Evolutionary conservation across 2,888 invertebrate genomes (phyloP).

Genomic region (Cenopis cana): DNA sequence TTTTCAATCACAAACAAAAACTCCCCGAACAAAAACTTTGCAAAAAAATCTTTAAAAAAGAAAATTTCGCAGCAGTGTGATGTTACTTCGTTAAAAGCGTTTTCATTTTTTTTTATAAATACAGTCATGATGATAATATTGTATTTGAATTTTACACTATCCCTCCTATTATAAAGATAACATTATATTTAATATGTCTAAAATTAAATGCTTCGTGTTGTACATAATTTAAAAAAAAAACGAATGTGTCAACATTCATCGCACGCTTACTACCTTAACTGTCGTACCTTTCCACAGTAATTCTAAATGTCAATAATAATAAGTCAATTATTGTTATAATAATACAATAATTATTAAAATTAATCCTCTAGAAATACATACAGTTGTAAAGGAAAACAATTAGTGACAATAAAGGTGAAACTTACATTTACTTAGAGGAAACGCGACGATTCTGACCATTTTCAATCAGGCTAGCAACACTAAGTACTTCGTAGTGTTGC

Average conservation of each 20-base stretch:
- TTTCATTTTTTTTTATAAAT: slow-evolving; percentile 70
- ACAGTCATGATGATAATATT: slow-evolving; percentile 64
- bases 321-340: slow-evolving; percentile 77
- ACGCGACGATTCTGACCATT: slow-evolving; percentile 53
- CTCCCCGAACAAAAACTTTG: slow-evolving; percentile 54
- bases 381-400: slow-evolving; percentile 75
- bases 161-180: slow-evolving; percentile 73
- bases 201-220: slow-evolving; percentile 85
- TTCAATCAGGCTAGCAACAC: slow-evolving; percentile 65
- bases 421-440: slow-evolving; percentile 69
- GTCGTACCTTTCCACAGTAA: slow-evolving; percentile 74
- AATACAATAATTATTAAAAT: slow-evolving; percentile 79
- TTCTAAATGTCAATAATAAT: slow-evolving; percentile 76
- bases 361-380: slow-evolving; percentile 80
- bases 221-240: slow-evolving; percentile 72
- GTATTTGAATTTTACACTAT: slow-evolving; percentile 63
- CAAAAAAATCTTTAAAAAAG: slow-evolving; percentile 62
- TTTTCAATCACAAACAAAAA: slow-evolving; percentile 60
- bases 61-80: slow-evolving; percentile 73
- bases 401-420: slow-evolving; percentile 77
- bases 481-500: slow-evolving; percentile 43
- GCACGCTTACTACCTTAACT: slow-evolving; percentile 53
- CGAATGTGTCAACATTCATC: slow-evolving; percentile 40
- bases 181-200: slow-evolving; percentile 82
- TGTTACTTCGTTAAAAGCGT: slow-evolving; percentile 75